Evolutionary conservation across 1,140 invertebrate species (phyloP).

Genomic region (Bradysia coprophila): DNA sequence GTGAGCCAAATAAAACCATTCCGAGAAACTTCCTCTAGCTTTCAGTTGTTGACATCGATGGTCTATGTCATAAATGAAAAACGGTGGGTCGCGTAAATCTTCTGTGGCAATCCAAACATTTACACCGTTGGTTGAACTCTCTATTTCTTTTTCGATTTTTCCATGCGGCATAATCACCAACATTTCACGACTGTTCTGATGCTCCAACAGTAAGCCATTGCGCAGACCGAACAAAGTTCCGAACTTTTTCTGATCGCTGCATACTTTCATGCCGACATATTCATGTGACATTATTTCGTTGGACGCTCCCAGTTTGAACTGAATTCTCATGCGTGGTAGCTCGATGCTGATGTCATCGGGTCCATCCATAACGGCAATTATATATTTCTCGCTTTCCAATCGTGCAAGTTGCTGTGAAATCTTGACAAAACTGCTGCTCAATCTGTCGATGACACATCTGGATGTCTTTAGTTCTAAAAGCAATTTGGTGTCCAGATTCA

Average conservation of each 20-base stretch:
- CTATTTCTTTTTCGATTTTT: too few relatives aligned
- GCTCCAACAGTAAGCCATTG: neutral
- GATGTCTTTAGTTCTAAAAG: neutral
- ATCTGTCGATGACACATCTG: neutral
- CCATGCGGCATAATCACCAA: too few relatives aligned
- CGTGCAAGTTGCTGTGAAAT: neutral
- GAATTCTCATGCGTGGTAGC: neutral
- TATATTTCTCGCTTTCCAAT: neutral
- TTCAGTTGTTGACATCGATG: neutral
- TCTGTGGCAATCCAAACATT: too few relatives aligned
- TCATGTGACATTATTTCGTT: neutral
- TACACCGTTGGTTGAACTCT: too few relatives aligned
- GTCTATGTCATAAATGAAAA: neutral
- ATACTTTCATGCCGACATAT: neutral
- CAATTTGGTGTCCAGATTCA: neutral
- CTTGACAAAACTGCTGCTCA: neutral
- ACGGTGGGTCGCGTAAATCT: neutral
- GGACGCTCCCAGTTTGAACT: neutral
- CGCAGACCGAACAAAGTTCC: neutral
- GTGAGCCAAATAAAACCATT: neutral
- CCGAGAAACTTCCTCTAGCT: neutral
- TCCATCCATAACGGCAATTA: neutral
- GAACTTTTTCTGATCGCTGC: neutral
- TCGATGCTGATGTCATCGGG: neutral
- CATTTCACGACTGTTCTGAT: too few relatives aligned